Percentiles rank a stretch among this genome's conserved stretches.
Evolutionary conservation across 2,888 invertebrate genomes (phyloP).

Genomic region (Apotomis turbidana): DNA sequence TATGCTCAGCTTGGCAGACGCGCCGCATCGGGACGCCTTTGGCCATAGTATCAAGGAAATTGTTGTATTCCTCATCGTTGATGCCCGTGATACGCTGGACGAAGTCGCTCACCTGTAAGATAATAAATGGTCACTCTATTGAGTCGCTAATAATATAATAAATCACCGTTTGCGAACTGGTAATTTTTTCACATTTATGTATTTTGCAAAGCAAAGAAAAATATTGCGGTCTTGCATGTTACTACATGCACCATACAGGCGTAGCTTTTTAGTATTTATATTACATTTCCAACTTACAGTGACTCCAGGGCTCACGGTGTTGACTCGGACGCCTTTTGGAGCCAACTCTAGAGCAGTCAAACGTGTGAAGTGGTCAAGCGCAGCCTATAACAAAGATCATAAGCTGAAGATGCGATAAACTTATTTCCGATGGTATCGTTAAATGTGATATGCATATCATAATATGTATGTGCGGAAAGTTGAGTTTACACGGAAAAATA

Average conservation of each 20-base stretch:
- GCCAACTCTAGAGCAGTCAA: constrained; percentile 86
- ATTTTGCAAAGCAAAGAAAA: too few relatives aligned
- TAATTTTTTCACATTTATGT: too few relatives aligned
- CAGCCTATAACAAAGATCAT: constrained; percentile 12
- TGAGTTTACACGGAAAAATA: constrained; percentile 48
- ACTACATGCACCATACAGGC: too few relatives aligned
- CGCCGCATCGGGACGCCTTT: constrained; percentile 48
- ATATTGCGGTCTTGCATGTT: too few relatives aligned
- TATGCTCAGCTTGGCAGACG: constrained; percentile 81
- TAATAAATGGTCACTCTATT: background rate
- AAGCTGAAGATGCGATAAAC: too few relatives aligned
- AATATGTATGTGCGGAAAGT: too few relatives aligned
- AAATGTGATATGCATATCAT: too few relatives aligned
- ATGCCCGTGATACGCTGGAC: constrained; percentile 48
- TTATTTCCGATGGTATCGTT: too few relatives aligned
- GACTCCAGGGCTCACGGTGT: constrained; percentile 88
- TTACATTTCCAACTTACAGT: constrained; percentile 64
- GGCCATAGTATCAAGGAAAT: constrained; percentile 44
- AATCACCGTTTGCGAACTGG: too few relatives aligned
- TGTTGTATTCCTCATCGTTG: constrained; percentile 47
- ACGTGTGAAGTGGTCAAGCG: constrained; percentile 50
- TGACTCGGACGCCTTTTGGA: constrained; percentile 83
- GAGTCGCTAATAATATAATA: too few relatives aligned
- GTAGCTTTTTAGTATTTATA: background rate
- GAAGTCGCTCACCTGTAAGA: constrained; percentile 43